Conservation (phyloP, 2,888 invertebrate genomes). For the Zhengitettix transpicula region DNA sequence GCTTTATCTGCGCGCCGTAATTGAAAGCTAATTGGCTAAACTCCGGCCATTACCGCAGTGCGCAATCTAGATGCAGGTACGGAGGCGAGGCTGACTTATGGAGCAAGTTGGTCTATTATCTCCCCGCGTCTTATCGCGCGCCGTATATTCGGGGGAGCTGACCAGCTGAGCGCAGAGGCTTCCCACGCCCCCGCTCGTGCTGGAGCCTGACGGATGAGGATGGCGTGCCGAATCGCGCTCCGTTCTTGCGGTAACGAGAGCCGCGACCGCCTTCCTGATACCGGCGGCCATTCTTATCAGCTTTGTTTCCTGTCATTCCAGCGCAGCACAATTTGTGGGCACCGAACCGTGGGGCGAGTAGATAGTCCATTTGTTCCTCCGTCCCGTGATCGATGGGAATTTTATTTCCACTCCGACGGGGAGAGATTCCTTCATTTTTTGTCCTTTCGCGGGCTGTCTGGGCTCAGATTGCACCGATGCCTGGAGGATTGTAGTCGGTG, state of each 20-base stretch:
- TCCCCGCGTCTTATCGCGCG: background rate
- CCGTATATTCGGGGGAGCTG: too few relatives aligned
- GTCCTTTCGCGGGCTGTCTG: too few relatives aligned
- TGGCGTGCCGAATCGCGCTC: too few relatives aligned
- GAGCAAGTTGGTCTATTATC: background rate
- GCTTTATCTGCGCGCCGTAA: conserved; percentile 8
- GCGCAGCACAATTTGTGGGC: background rate
- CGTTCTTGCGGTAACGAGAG: too few relatives aligned
- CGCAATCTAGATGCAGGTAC: background rate
- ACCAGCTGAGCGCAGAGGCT: too few relatives aligned
- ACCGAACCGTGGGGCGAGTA: background rate
- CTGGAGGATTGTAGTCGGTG: too few relatives aligned
- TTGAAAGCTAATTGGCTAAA: conserved; percentile 13
- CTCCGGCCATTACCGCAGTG: conserved; percentile 7
- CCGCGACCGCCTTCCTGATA: background rate
- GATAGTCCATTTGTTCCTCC: background rate
- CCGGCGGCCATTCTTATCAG: background rate
- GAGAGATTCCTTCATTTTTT: background rate
- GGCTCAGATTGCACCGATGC: too few relatives aligned
- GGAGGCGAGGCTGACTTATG: background rate
- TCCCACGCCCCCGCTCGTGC: background rate
- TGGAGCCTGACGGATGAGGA: background rate
- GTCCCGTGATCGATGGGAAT: background rate
- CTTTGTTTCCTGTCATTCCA: background rate
- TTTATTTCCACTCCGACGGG: background rate